Conservation (phyloP, 2,797 vertebrate genomes). For the Garrulus glandarius region DNA sequence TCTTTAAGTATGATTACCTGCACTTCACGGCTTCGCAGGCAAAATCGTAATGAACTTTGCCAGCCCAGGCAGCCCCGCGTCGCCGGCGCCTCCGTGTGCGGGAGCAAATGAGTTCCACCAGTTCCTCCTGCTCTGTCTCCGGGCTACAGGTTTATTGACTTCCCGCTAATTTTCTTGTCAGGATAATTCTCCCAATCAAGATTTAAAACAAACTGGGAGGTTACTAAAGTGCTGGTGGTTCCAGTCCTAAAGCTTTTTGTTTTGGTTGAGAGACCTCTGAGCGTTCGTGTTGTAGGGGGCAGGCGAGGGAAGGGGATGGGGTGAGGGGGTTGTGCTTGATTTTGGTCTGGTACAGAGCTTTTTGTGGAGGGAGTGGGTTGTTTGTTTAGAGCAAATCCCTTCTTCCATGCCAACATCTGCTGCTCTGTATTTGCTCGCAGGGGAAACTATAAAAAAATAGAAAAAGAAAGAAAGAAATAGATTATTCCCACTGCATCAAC, state of each 20-base stretch:
- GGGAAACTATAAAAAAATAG: not conserved
- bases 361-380: constrained; percentile 36
- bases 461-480: constrained; percentile 50
- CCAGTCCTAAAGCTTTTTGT: constrained; percentile 44
- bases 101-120: not conserved
- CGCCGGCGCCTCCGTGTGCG: not conserved
- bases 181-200: constrained; percentile 75
- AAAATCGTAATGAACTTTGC: constrained; percentile 66
- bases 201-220: constrained; percentile 73
- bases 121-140: constrained; percentile 56
- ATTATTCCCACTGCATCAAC: constrained; percentile 65
- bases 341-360: constrained; percentile 8
- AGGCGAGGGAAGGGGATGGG: not conserved
- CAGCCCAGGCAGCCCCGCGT: not conserved
- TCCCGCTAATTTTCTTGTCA: constrained; percentile 75
- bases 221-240: constrained; percentile 57
- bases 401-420: constrained; percentile 42
- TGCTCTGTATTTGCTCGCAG: constrained; percentile 60
- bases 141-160: constrained; percentile 71
- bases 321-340: not conserved
- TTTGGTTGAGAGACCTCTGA: constrained; percentile 58
- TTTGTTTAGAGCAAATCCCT: constrained; percentile 60
- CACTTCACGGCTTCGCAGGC: constrained; percentile 52
- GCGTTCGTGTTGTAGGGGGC: not conserved
- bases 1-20: constrained; percentile 74